These are phyloP conservation scores for Oryctolagus cuniculus DNA, from an alignment of 2,113 vertebrate genomes.

Conservation along the genomic window DNA sequence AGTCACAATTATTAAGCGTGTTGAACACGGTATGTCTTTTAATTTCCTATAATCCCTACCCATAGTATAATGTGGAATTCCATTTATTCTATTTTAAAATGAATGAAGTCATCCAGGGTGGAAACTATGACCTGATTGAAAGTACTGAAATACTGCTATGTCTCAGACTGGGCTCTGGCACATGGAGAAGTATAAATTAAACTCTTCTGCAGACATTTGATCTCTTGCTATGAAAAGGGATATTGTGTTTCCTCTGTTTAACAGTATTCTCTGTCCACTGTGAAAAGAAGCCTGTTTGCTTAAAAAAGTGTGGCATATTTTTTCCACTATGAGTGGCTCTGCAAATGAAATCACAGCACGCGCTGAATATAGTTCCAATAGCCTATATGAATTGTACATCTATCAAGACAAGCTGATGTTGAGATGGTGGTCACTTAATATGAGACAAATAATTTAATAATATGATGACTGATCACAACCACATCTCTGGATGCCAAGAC, in stretches of 20 bases:
- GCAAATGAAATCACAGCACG: conserved; percentile 84
- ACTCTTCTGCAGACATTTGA: conserved; percentile 90
- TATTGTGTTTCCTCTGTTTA: conserved; percentile 89
- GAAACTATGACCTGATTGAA: conserved; percentile 89
- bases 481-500: conserved; percentile 32
- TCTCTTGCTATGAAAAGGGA: conserved; percentile 89
- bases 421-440: conserved; percentile 67
- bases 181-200: conserved; percentile 87
- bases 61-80: conserved; percentile 86
- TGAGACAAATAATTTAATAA: conserved; percentile 62
- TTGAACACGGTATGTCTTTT: conserved; percentile 82
- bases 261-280: conserved; percentile 86
- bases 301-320: conserved; percentile 84
- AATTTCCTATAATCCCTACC: conserved; percentile 87
- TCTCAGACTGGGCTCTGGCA: conserved; percentile 87
- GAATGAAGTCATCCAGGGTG: conserved; percentile 88
- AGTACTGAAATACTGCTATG: conserved; percentile 85
- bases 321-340: conserved; percentile 83
- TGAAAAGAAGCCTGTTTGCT: conserved; percentile 88
- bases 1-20: conserved; percentile 77
- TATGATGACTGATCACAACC: conserved; percentile 61
- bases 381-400: conserved; percentile 78
- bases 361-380: conserved; percentile 62
- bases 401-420: conserved; percentile 77
- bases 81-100: conserved; percentile 89